Conservation (phyloP, 2,888 invertebrate species). For the Cantharis flavilabris region DNA sequence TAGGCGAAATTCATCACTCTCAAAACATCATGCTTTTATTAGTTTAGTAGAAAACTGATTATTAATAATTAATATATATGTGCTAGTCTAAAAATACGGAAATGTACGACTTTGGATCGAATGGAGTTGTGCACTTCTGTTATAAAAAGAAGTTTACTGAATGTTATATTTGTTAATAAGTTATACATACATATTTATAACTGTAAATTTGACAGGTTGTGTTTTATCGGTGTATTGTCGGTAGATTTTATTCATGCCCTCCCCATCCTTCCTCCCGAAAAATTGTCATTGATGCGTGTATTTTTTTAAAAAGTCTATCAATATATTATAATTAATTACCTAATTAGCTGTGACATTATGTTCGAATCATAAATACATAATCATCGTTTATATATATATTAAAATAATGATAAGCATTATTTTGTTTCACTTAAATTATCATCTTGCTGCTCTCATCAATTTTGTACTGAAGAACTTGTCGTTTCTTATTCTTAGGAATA, state of each 20-base stretch:
- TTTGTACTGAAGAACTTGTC: conserved; percentile 29
- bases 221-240: conserved; percentile 45
- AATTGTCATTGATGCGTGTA: not conserved
- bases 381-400: conserved; percentile 14
- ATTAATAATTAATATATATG: conserved; percentile 48
- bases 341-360: not conserved
- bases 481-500: conserved; percentile 28
- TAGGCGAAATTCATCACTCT: conserved; percentile 37
- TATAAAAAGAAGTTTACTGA: conserved; percentile 48
- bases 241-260: conserved; percentile 23
- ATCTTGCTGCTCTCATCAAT: conserved; percentile 28
- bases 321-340: not conserved
- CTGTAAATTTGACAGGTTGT: conserved; percentile 45
- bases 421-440: conserved; percentile 23
- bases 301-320: not conserved
- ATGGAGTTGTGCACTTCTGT: conserved; percentile 39
- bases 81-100: conserved; percentile 46
- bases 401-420: not conserved
- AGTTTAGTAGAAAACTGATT: conserved; percentile 50
- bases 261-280: not conserved
- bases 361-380: not conserved
- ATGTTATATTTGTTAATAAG: conserved; percentile 56
- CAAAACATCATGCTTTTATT: conserved; percentile 49
- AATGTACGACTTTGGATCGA: conserved; percentile 24
- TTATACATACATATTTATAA: conserved; percentile 55